A percentile compares a stretch with the other conserved stretches of the same genome.
These are phyloP conservation scores for Monodelphis domestica DNA, from an alignment of 2,797 vertebrate species.

Conservation along the genomic window DNA sequence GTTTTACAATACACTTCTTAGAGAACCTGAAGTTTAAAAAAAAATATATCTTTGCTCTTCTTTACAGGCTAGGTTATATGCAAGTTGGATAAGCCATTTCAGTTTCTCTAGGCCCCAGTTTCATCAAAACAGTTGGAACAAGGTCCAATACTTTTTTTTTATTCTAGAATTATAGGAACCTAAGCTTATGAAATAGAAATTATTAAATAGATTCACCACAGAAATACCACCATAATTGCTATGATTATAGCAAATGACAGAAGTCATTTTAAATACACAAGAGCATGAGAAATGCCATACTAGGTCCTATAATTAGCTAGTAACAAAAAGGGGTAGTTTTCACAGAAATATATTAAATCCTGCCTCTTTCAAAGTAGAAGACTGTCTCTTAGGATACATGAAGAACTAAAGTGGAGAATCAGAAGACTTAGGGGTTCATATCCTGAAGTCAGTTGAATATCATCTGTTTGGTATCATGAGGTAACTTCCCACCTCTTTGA, in stretches of 20 bases:
- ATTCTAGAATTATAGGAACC: background rate
- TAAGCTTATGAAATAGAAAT: background rate
- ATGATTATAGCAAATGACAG: background rate
- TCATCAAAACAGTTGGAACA: background rate
- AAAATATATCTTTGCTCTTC: too few relatives aligned
- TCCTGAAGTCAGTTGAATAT: background rate
- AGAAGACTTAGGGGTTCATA: background rate
- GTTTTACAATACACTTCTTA: background rate
- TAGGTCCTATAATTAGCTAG: background rate
- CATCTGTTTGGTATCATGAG: background rate
- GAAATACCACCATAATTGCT: constrained; percentile 15
- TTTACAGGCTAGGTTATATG: background rate
- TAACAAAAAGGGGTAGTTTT: background rate
- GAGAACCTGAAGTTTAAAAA: background rate
- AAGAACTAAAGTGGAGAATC: background rate
- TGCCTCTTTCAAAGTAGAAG: background rate
- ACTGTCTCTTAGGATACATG: too few relatives aligned
- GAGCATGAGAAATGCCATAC: background rate
- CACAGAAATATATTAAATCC: background rate
- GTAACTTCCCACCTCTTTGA: background rate
- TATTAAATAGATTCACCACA: constrained; percentile 3
- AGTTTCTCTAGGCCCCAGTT: background rate
- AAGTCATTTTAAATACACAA: background rate
- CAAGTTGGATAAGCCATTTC: too few relatives aligned
- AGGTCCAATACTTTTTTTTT: background rate